Conservation (phyloP, 2,113 vertebrate genomes). For the Erythrocercus mccallii region DNA sequence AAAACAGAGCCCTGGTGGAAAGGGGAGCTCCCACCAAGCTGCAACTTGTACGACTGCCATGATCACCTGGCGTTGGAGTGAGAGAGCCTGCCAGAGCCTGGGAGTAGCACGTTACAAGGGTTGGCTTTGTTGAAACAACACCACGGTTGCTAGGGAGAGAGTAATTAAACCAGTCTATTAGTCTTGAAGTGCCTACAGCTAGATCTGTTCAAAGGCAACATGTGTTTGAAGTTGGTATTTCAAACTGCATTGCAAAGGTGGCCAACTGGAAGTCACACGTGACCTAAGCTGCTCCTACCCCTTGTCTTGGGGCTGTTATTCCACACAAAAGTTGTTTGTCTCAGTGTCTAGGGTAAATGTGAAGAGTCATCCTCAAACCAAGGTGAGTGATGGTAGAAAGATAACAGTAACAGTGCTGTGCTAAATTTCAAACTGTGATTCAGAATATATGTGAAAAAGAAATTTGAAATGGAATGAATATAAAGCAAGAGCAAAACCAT, state of each 20-base stretch:
- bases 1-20: background rate
- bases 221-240: conserved; percentile 14
- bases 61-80: fast-evolving
- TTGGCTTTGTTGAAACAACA: background rate
- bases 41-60: background rate
- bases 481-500: background rate
- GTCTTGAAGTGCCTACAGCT: conserved; percentile 11
- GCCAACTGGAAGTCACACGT: background rate
- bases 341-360: background rate
- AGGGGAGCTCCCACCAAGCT: background rate
- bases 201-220: conserved; percentile 1
- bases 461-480: background rate
- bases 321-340: background rate
- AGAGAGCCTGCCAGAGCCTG: background rate
- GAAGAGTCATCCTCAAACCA: background rate
- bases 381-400: background rate
- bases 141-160: background rate
- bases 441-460: background rate
- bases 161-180: conserved; percentile 21
- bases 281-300: background rate
- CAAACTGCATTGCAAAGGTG: background rate
- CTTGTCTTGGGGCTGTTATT: background rate
- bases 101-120: background rate
- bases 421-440: background rate
- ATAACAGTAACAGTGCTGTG: background rate